Percentiles rank a stretch among this genome's conserved stretches.
These are phyloP conservation scores for Copidosoma aretas DNA, from an alignment of 2,888 invertebrate species.

Conservation along the genomic window DNA sequence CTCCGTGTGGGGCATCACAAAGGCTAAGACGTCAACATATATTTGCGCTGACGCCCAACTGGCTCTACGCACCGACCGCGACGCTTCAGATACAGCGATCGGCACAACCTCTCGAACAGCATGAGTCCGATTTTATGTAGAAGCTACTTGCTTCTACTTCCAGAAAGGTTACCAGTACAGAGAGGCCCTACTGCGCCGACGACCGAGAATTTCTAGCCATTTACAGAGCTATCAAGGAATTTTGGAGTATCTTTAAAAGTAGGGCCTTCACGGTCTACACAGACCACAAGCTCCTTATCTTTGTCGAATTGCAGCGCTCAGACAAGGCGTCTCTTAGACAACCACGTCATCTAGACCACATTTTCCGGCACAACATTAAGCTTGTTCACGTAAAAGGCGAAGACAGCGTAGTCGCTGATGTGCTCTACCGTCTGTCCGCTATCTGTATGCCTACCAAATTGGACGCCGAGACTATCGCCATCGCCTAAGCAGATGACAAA, in stretches of 20 bases:
- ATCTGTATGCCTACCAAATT: constrained; percentile 1
- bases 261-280: neutral
- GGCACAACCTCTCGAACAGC: constrained; percentile 8
- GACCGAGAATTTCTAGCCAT: constrained; percentile 2
- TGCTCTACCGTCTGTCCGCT: constrained; percentile 25
- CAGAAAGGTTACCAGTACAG: neutral
- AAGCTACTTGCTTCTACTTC: constrained; percentile 1
- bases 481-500: neutral
- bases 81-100: constrained; percentile 5
- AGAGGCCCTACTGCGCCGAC: neutral
- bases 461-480: neutral
- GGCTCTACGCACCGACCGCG: neutral
- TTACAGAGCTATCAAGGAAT: neutral
- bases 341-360: constrained; percentile 36
- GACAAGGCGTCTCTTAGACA: constrained; percentile 38
- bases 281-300: constrained; percentile 2
- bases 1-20: neutral
- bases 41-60: neutral
- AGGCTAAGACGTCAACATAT: neutral
- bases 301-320: neutral
- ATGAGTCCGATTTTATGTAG: neutral
- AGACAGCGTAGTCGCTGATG: constrained; percentile 43
- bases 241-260: neutral
- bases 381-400: constrained; percentile 36
- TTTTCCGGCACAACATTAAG: constrained; percentile 35